phyloP scores from a whole-genome alignment of 2,113 vertebrate species.

The Sander vitreus region DNA sequence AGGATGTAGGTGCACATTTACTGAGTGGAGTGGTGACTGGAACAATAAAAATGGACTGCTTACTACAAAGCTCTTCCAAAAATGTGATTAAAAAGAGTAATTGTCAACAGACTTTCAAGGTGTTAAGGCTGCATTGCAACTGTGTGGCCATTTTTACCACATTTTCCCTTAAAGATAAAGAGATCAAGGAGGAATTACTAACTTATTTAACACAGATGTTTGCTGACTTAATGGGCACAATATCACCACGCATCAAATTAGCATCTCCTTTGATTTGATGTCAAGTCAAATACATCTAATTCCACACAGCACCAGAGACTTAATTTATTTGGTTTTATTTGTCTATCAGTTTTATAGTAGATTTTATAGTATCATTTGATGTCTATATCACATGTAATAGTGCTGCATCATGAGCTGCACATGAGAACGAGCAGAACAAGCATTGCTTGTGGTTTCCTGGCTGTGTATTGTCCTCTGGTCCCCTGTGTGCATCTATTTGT shows the following conservation, averaged over 20 bases:
- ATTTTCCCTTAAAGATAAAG: constrained; percentile 14
- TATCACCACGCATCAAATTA: constrained; percentile 27
- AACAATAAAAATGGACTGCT: constrained; percentile 20
- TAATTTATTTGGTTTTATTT: constrained; percentile 2
- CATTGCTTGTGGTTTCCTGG: constrained; percentile 17
- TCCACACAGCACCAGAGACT: background rate
- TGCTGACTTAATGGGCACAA: constrained; percentile 23
- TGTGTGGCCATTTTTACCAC: constrained; percentile 27
- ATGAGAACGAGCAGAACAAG: background rate
- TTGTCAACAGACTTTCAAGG: background rate
- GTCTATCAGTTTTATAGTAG: constrained; percentile 8
- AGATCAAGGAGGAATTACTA: constrained; percentile 18
- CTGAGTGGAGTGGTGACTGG: background rate
- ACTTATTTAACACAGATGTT: constrained; percentile 34
- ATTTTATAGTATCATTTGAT: constrained; percentile 10
- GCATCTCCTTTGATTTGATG: constrained; percentile 14
- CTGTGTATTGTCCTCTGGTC: constrained; percentile 24
- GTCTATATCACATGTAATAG: constrained; percentile 1
- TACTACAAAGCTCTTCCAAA: background rate
- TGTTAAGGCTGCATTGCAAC: background rate
- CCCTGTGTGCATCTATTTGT: constrained; percentile 30
- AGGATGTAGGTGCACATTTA: background rate
- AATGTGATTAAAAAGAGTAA: background rate
- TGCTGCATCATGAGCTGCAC: constrained; percentile 11
- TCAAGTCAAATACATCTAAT: background rate